These are phyloP conservation scores for Zosterops pallidus DNA, from an alignment of 2,113 vertebrate genomes.

Conservation along the genomic window DNA sequence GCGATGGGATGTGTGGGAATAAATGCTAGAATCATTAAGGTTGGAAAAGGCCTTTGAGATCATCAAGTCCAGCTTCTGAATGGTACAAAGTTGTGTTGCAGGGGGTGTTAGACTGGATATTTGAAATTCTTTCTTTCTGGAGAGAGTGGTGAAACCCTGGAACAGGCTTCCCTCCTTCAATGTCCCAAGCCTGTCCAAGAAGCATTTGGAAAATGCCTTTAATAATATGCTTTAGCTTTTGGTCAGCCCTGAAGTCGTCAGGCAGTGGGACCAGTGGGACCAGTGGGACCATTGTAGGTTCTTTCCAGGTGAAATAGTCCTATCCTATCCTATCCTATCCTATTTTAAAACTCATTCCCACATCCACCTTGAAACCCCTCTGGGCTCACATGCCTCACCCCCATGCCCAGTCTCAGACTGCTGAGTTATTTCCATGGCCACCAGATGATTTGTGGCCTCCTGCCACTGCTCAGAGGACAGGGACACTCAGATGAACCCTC, in stretches of 20 bases:
- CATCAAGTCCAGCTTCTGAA: background rate
- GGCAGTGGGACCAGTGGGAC: background rate
- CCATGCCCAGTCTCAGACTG: background rate
- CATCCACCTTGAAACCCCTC: background rate
- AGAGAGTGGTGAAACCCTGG: background rate
- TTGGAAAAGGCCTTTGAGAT: background rate
- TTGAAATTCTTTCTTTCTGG: background rate
- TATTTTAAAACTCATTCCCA: background rate
- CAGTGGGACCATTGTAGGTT: background rate
- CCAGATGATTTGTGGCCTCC: background rate
- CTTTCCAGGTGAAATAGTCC: background rate
- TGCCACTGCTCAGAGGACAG: background rate
- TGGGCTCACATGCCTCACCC: background rate
- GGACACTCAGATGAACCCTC: background rate
- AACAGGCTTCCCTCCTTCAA: background rate
- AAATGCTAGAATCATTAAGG: background rate
- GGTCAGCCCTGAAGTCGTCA: background rate
- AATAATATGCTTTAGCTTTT: background rate
- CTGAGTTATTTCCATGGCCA: background rate
- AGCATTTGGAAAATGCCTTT: background rate
- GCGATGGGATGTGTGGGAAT: fast-evolving
- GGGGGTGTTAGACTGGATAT: background rate
- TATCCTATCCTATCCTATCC: background rate
- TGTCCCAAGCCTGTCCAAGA: background rate
- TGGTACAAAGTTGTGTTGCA: background rate